Percentiles rank a stretch among this genome's conserved stretches.
These are phyloP conservation scores for Saguinus imperator DNA, from an alignment of 2,113 vertebrate species.

Conservation along the genomic window DNA sequence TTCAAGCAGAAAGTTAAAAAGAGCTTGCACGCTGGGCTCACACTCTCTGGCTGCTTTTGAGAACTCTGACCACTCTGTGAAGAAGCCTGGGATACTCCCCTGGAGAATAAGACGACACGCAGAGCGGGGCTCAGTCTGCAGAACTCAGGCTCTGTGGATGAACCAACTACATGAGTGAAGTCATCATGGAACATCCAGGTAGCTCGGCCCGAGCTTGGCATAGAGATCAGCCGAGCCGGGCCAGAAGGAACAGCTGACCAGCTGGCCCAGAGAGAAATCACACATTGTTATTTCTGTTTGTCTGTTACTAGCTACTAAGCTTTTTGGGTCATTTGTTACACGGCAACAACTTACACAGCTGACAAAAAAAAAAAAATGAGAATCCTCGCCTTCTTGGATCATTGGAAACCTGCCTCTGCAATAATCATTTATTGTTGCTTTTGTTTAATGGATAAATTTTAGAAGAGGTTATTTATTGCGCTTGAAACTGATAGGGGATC, in stretches of 20 bases:
- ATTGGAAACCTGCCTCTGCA: not conserved
- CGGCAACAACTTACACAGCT: not conserved
- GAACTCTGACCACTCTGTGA: not conserved
- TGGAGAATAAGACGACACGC: accelerated
- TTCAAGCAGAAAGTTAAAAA: not conserved
- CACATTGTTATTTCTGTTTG: accelerated
- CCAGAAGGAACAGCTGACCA: not conserved
- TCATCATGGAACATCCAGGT: not conserved
- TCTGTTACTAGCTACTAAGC: not conserved
- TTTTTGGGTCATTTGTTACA: not conserved
- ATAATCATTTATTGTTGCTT: accelerated
- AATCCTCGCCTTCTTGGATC: not conserved
- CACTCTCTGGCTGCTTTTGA: not conserved
- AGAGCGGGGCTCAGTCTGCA: not conserved
- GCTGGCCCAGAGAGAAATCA: not conserved
- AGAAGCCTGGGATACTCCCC: not conserved
- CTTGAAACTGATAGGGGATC: not conserved
- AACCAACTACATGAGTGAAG: too few species aligned
- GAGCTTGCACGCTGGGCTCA: not conserved
- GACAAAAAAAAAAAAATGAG: not conserved
- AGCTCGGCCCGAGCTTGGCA: too few species aligned
- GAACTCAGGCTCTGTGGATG: not conserved
- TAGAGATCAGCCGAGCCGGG: not conserved
- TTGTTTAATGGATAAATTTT: not conserved
- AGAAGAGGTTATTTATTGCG: not conserved